These are phyloP conservation scores for Salticus scenicus DNA, from an alignment of 2,888 invertebrate genomes.

Conservation along the genomic window DNA sequence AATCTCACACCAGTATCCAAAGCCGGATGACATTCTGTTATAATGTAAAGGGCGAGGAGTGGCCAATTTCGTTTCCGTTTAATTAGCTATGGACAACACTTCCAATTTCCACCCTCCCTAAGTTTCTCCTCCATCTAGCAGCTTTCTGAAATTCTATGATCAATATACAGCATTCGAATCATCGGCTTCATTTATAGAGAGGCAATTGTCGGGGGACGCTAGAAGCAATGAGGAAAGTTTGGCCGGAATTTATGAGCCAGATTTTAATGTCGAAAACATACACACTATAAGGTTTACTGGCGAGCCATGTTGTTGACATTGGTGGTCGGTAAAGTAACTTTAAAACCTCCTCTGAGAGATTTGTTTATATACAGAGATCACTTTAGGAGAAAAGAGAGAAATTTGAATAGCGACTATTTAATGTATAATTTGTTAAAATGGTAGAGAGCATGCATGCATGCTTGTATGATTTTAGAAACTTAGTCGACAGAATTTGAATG, in stretches of 20 bases:
- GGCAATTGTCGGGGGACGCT: background rate
- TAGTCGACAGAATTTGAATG: too few species aligned
- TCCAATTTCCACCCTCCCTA: background rate
- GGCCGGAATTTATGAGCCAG: background rate
- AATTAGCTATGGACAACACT: background rate
- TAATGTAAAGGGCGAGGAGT: background rate
- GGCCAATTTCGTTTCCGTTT: slow-evolving; percentile 3
- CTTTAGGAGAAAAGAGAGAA: background rate
- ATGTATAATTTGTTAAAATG: background rate
- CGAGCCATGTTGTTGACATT: slow-evolving; percentile 15
- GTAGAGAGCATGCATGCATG: too few species aligned
- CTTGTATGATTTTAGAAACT: too few species aligned
- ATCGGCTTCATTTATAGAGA: background rate
- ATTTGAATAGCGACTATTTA: background rate
- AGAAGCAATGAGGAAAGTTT: background rate
- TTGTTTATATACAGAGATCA: background rate
- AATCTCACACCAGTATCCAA: background rate
- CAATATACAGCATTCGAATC: background rate
- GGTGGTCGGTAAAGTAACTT: background rate
- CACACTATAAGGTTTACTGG: background rate
- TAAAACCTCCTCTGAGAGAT: slow-evolving; percentile 14
- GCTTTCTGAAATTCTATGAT: slow-evolving; percentile 17
- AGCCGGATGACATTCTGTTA: slow-evolving; percentile 9
- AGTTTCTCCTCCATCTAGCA: background rate
- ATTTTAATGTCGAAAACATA: background rate